These are phyloP conservation scores for Beris chalybata DNA, from an alignment of 2,888 invertebrate genomes.

Conservation along the genomic window DNA sequence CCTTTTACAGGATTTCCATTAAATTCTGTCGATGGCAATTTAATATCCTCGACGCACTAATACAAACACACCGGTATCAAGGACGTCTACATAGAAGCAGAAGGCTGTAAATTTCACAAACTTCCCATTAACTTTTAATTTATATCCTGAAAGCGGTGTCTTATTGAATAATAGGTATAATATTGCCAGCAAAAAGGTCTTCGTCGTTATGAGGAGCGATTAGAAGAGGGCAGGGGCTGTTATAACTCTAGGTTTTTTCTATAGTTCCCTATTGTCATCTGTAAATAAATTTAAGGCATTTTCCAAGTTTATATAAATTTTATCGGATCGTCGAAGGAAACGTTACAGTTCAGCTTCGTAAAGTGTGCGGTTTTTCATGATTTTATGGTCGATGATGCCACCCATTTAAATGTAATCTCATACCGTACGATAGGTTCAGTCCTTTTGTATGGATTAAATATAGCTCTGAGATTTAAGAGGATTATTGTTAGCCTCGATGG, in stretches of 20 bases:
- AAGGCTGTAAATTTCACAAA: constrained; percentile 37
- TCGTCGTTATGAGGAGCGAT: background rate
- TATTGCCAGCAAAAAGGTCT: constrained; percentile 21
- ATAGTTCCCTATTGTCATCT: constrained; percentile 16
- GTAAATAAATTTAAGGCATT: constrained; percentile 27
- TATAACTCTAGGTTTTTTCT: background rate
- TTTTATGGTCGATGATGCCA: too few relatives aligned
- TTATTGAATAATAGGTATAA: constrained; percentile 38
- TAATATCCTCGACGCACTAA: constrained; percentile 35
- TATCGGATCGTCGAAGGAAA: background rate
- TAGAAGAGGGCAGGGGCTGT: background rate
- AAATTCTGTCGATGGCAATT: constrained; percentile 35
- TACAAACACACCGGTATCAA: background rate
- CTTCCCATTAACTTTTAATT: constrained; percentile 44
- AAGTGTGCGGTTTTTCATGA: too few relatives aligned
- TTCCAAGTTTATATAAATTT: constrained; percentile 21
- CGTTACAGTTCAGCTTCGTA: too few relatives aligned
- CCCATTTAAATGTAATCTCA: too few relatives aligned
- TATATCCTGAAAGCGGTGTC: constrained; percentile 43
- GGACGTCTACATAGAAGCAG: constrained; percentile 18
- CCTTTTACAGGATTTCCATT: constrained; percentile 33
- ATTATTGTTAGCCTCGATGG: too few relatives aligned
- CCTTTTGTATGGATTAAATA: too few relatives aligned
- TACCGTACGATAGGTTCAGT: too few relatives aligned
- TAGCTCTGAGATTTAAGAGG: too few relatives aligned